Conservation (phyloP, 2,113 vertebrate genomes). For the Hemiprocne comata region DNA sequence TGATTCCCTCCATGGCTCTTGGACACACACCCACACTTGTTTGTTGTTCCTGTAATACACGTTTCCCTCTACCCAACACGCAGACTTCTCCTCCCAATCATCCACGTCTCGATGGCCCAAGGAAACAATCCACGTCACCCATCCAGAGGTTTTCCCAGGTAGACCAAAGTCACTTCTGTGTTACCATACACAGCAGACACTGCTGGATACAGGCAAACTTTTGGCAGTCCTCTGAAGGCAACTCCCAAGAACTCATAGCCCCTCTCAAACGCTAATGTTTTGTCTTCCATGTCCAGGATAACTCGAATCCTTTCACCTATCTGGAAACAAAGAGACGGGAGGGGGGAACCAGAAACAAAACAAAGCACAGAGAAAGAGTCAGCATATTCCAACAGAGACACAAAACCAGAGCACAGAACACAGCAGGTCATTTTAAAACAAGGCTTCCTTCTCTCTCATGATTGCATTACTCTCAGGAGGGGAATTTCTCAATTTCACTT, state of each 20-base stretch:
- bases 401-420: neutral
- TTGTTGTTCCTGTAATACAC: slow-evolving; percentile 55
- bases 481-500: neutral
- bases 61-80: slow-evolving; percentile 75
- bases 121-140: slow-evolving; percentile 77
- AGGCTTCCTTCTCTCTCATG: neutral
- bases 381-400: neutral
- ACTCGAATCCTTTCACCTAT: slow-evolving; percentile 98
- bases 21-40: slow-evolving; percentile 48
- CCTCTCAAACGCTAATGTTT: slow-evolving; percentile 96
- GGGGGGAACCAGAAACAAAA: neutral
- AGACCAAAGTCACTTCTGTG: slow-evolving; percentile 99
- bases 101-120: slow-evolving; percentile 53
- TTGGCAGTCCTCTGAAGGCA: slow-evolving; percentile 96
- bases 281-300: slow-evolving; percentile 99
- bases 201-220: slow-evolving; percentile 95
- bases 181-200: slow-evolving; percentile 98
- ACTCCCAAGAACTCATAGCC: slow-evolving; percentile 98
- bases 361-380: neutral
- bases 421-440: neutral
- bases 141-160: slow-evolving; percentile 96
- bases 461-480: fast-evolving
- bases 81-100: slow-evolving; percentile 66
- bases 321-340: slow-evolving; percentile 77
- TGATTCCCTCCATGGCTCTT: slow-evolving; percentile 61